Evolutionary conservation across 2,888 invertebrate species (phyloP), one percentile per base, ranked within the genome.

Genomic region (Meloe dianella): DNA sequence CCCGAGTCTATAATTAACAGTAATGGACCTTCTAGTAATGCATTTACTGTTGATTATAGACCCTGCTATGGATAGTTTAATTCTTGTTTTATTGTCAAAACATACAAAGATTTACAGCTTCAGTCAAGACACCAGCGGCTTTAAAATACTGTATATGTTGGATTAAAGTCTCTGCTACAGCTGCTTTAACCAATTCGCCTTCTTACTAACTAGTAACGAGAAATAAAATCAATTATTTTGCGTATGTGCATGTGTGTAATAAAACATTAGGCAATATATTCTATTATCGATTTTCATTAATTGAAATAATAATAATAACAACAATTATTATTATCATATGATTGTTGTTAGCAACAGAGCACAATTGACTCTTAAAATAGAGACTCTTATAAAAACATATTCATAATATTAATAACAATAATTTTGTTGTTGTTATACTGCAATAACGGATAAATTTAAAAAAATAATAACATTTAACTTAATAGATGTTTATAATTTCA

Each of bases 291-390:
- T 38, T 38, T 38, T 17, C n/a, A 38, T 32, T 14, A 14, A 14
- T 38, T 38, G 3, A 6, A 14, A 38, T 38, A 38, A 14, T 38
- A 10, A 14, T 41, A 41, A 17, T 41, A 41, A 41, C 17, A 41
- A 41, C 17, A 17, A 17, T 41, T 14, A 17, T 38, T n/a, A n/a
- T 38, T 38, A 41, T 41, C 17, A 41, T 41, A 1, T 41, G 41
- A 41, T 38, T 14, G 14, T 41, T 41, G 41, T 41, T 41, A 41
- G 41, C 41, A 41, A 41, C 41, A 41, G 41, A 41, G 41, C n/a
- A 41, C 41, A 17, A 41, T 41, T 8, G 8, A 41, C 4, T 7
- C 41, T 41, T 2, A 41, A 41, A 41, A 41, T 41, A 41, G 41
- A 41, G 41, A 41, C 7, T 14, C 12, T 35, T n/a, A 41, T 6